A percentile compares a stretch with the other conserved stretches of the same genome.
Evolutionary conservation across 2,797 vertebrate species (phyloP).

Genomic region (Clarias pachynema): DNA sequence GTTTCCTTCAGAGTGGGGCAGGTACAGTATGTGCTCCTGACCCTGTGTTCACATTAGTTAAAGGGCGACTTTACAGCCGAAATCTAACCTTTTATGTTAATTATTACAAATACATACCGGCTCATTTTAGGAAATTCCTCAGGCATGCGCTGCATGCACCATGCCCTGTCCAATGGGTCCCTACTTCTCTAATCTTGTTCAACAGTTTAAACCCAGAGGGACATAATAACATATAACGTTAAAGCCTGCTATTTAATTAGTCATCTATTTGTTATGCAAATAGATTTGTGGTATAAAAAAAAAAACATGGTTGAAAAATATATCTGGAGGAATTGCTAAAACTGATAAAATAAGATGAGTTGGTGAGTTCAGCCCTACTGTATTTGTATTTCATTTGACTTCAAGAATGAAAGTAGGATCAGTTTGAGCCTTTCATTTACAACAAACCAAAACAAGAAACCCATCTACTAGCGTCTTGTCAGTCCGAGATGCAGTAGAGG

Average conservation of each 20-base stretch:
- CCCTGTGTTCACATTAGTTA: background rate
- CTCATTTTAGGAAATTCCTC: background rate
- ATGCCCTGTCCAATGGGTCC: background rate
- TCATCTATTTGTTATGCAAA: background rate
- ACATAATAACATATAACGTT: background rate
- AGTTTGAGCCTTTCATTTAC: background rate
- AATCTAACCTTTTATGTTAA: background rate
- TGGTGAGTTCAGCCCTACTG: background rate
- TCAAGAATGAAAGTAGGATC: background rate
- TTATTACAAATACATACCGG: background rate
- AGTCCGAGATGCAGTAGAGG: conserved; percentile 7
- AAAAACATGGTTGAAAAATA: background rate
- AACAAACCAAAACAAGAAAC: background rate
- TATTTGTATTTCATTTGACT: background rate
- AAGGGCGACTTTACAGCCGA: background rate
- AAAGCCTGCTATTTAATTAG: background rate
- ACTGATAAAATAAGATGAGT: background rate
- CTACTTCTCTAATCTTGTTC: background rate
- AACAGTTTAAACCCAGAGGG: background rate
- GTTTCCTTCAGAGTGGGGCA: background rate
- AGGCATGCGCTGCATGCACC: background rate
- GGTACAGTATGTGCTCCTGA: background rate
- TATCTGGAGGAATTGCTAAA: background rate
- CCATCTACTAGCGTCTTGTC: background rate
- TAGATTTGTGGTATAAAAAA: background rate